A percentile compares a stretch with the other conserved stretches of the same genome.
These are phyloP conservation scores for Eucera pruinosa DNA, from an alignment of 2,888 invertebrate species.

Conservation along the genomic window DNA sequence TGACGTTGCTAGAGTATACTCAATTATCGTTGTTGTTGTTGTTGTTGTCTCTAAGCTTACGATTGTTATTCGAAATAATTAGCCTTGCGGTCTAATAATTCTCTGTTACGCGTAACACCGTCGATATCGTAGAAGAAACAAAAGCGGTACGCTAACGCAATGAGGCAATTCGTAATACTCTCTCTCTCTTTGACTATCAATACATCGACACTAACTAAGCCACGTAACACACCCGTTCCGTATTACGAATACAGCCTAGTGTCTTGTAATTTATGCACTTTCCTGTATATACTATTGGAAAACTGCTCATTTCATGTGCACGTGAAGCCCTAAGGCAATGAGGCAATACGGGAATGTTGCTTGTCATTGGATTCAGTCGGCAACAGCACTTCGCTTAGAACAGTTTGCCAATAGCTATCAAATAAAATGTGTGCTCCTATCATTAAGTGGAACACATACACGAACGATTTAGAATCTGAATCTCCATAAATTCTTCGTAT, in stretches of 20 bases:
- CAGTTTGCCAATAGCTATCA: not conserved
- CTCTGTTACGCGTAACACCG: not conserved
- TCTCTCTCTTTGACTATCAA: not conserved
- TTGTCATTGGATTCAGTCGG: not conserved
- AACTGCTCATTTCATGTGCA: constrained; percentile 28
- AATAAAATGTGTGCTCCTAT: not conserved
- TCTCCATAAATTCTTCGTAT: not conserved
- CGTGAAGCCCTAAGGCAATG: constrained; percentile 35
- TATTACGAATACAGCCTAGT: constrained; percentile 37
- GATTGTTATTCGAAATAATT: too few species aligned
- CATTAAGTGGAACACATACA: not conserved
- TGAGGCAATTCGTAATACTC: constrained; percentile 5
- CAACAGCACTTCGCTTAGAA: not conserved
- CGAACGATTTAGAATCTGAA: not conserved
- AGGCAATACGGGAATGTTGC: constrained; percentile 4
- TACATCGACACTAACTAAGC: constrained; percentile 32
- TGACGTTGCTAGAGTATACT: too few species aligned
- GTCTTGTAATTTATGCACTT: constrained; percentile 57
- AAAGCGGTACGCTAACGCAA: not conserved
- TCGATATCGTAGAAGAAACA: not conserved
- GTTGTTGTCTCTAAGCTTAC: too few species aligned
- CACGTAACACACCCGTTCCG: constrained; percentile 64
- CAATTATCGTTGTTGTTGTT: too few species aligned
- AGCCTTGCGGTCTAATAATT: too few species aligned
- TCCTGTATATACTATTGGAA: constrained; percentile 45